Evolutionary conservation across 2,797 vertebrate genomes (phyloP).

Genomic region (Poeciliopsis paucimaculata): DNA sequence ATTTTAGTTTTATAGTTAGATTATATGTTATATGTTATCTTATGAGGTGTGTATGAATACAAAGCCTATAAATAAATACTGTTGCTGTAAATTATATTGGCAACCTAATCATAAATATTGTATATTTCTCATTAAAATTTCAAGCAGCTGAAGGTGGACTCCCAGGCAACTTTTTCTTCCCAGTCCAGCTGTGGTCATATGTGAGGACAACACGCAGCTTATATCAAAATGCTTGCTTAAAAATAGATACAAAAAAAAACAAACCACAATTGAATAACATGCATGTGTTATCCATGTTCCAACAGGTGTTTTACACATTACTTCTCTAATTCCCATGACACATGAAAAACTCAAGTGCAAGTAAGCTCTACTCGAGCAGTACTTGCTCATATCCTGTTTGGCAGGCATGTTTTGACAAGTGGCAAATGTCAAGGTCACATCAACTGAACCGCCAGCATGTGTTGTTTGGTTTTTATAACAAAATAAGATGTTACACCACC

Average conservation of each 20-base stretch:
- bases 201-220: too few species aligned
- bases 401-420: not conserved
- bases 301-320: not conserved
- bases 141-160: too few species aligned
- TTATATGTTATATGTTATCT: too few species aligned
- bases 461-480: not conserved
- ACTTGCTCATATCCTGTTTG: not conserved
- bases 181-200: too few species aligned
- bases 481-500: not conserved
- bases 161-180: too few species aligned
- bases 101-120: too few species aligned
- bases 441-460: not conserved
- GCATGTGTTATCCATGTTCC: not conserved
- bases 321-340: not conserved
- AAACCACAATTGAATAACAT: not conserved
- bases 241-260: not conserved
- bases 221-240: not conserved
- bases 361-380: not conserved
- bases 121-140: too few species aligned
- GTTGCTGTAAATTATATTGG: too few species aligned
- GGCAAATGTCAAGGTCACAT: not conserved
- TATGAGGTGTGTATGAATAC: too few species aligned
- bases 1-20: too few species aligned
- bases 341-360: not conserved
- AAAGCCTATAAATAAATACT: too few species aligned